A percentile compares a stretch with the other conserved stretches of the same genome.
These are phyloP conservation scores for Coluber constrictor DNA, from an alignment of 2,797 vertebrate species.

Conservation along the genomic window DNA sequence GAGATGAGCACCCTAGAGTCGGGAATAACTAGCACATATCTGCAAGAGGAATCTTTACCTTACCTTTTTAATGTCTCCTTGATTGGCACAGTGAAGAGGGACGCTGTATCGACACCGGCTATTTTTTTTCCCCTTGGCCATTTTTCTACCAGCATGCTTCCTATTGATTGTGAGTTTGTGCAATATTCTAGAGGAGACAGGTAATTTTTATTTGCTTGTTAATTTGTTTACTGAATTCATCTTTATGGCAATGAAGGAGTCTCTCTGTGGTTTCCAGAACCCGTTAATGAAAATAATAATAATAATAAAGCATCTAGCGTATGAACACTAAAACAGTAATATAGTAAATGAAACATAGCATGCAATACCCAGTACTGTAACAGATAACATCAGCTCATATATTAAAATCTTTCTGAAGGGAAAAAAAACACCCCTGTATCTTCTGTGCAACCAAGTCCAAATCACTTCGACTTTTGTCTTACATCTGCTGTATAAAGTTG, in stretches of 20 bases:
- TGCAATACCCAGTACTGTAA: not conserved
- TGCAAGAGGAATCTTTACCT: too few relatives aligned
- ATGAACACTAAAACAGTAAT: not conserved
- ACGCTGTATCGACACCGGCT: not conserved
- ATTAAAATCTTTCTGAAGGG: not conserved
- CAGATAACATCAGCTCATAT: not conserved
- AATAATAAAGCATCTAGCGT: not conserved
- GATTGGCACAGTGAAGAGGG: not conserved
- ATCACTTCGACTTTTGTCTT: not conserved
- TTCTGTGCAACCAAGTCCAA: not conserved
- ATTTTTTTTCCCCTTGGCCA: not conserved
- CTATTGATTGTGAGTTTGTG: not conserved
- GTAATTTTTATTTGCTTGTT: not conserved
- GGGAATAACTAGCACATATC: too few relatives aligned
- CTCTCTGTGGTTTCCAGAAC: not conserved
- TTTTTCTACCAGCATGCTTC: slow-evolving; percentile 13
- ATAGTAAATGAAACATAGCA: not conserved
- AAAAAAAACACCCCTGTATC: not conserved
- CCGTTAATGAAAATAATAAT: not conserved
- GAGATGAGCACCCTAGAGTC: too few relatives aligned
- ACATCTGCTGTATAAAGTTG: not conserved
- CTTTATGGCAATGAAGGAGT: not conserved
- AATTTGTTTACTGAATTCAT: not conserved
- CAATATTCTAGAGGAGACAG: slow-evolving; percentile 28
- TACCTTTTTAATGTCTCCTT: not conserved